A percentile compares a stretch with the other conserved stretches of the same genome.
phyloP scores from a whole-genome alignment of 2,888 invertebrate species.

The Cantharis rufa region DNA sequence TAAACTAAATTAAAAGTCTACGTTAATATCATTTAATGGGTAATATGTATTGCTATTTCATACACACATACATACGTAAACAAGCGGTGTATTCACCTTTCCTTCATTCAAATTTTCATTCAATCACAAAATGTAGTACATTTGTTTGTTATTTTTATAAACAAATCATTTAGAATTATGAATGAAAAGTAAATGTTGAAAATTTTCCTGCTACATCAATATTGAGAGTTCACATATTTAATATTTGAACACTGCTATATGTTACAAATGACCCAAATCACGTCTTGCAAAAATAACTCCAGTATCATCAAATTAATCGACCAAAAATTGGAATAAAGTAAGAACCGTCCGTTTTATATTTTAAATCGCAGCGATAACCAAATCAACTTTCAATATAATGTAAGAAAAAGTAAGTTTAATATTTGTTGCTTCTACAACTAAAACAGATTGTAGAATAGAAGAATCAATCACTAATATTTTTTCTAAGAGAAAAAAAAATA shows the following conservation, averaged over 20 bases:
- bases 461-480: neutral
- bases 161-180: neutral
- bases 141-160: neutral
- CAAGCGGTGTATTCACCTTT: neutral
- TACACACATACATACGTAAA: neutral
- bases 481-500: neutral
- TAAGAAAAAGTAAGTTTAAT: neutral
- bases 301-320: neutral
- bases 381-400: neutral
- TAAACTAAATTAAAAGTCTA: neutral
- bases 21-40: neutral
- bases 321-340: neutral
- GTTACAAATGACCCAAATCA: neutral
- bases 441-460: neutral
- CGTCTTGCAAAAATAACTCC: neutral
- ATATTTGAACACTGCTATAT: constrained; percentile 1
- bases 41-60: neutral
- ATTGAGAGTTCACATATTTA: neutral
- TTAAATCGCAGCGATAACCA: neutral
- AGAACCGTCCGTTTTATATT: neutral
- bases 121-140: neutral
- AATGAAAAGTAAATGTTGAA: neutral
- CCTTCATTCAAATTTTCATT: neutral
- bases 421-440: neutral
- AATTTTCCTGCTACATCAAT: neutral